A percentile compares a stretch with the other conserved stretches of the same genome.
These are phyloP conservation scores for Chamaea fasciata DNA, from an alignment of 2,113 vertebrate genomes.

Conservation along the genomic window DNA sequence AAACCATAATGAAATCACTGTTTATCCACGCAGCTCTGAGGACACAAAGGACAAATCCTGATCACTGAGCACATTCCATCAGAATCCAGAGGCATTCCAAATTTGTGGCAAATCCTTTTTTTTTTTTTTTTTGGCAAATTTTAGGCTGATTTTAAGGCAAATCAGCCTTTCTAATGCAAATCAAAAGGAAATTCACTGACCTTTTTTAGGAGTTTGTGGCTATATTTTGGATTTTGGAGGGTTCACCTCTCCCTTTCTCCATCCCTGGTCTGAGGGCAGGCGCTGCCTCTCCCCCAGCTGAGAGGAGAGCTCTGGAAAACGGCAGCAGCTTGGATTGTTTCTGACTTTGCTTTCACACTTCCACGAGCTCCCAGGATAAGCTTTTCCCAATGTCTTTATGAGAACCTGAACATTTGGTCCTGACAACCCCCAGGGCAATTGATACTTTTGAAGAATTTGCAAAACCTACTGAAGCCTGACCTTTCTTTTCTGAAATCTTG, in stretches of 20 bases:
- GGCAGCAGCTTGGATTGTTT: background rate
- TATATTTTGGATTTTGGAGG: background rate
- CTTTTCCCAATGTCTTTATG: slow-evolving; percentile 12
- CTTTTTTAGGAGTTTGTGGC: background rate
- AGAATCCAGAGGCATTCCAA: background rate
- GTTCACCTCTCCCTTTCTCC: background rate
- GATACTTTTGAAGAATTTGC: slow-evolving; percentile 54
- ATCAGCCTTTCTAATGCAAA: background rate
- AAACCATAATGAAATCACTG: background rate
- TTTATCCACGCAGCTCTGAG: background rate
- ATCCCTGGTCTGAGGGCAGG: background rate
- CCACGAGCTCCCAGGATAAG: background rate
- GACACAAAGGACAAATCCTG: background rate
- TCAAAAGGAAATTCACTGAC: background rate
- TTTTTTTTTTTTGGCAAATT: too few species aligned
- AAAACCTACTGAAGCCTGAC: background rate
- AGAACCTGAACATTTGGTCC: slow-evolving; percentile 50
- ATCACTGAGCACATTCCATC: background rate
- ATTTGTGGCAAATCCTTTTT: background rate
- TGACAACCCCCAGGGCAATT: slow-evolving; percentile 20
- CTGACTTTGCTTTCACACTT: slow-evolving; percentile 20
- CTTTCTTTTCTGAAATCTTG: slow-evolving; percentile 34
- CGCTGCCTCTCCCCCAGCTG: background rate
- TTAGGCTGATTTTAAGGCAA: too few species aligned
- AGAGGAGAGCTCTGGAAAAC: background rate